A percentile compares a stretch with the other conserved stretches of the same genome.
phyloP scores from a whole-genome alignment of 2,797 vertebrate species.

The Fringilla coelebs region DNA sequence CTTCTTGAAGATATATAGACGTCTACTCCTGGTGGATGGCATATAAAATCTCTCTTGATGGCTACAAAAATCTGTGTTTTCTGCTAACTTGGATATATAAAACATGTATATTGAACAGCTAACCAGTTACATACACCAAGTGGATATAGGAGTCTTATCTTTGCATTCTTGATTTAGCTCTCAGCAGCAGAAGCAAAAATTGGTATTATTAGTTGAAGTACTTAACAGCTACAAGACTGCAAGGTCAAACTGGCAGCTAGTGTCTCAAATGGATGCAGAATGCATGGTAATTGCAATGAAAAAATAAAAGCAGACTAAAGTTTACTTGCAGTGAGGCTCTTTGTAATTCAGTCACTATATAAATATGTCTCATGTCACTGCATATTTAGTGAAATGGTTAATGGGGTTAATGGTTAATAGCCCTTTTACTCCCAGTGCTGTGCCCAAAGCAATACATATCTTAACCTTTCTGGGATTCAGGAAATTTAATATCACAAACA shows the following conservation, averaged over 20 bases:
- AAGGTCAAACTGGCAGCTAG: background rate
- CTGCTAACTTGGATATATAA: background rate
- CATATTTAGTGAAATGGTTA: slow-evolving; percentile 18
- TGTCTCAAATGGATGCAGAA: background rate
- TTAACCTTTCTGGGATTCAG: slow-evolving; percentile 1
- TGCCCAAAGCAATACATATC: background rate
- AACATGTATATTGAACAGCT: background rate
- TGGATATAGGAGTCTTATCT: background rate
- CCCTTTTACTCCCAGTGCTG: background rate
- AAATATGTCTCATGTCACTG: slow-evolving; percentile 3
- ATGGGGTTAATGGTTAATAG: slow-evolving; percentile 1
- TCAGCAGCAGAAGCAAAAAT: background rate
- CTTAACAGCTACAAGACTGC: background rate
- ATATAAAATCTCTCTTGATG: background rate
- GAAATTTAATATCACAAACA: background rate
- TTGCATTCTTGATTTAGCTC: background rate
- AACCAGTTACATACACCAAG: background rate
- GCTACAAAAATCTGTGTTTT: background rate
- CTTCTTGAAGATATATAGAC: background rate
- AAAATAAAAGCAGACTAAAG: background rate
- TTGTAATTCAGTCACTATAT: slow-evolving; percentile 12
- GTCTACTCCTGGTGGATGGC: background rate
- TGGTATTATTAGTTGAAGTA: background rate
- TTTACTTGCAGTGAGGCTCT: background rate
- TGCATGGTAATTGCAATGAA: background rate